Evolutionary conservation across 2,113 vertebrate genomes (phyloP), one percentile per base, ranked within the genome.

Genomic region (Rhinolophus sinicus): DNA sequence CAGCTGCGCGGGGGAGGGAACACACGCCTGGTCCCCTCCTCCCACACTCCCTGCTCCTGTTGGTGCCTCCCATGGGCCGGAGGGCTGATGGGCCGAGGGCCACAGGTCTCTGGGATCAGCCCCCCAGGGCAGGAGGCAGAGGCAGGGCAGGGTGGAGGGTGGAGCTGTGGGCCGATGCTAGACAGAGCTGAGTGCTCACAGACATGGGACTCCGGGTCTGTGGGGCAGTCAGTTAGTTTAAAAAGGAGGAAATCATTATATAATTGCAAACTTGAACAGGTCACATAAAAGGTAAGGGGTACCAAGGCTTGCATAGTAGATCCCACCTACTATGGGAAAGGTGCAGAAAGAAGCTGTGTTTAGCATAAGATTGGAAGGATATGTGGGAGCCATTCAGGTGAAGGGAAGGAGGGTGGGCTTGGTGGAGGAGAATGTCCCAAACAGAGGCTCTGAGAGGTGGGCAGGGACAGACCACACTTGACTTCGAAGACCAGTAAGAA

Each of bases 1-100:
- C 8, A 47, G 58, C 33, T 52, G n/a, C 6, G 10, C 1, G 1
- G 7, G 22, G 10, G 4, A 10, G 7, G 22, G 24, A n/a, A 4
- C 18, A 18, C 47, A 50, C 0, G 1, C 13, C 9, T 5, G 1
- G 15, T 16, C 8, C 52, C 44, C 8, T 0, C 33, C 35, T 76
- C n/a, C 56, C 10, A 11, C 2, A 54, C n/a, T 56, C 15, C 21
- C 8, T 5, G n/a, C 56, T 58, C 33, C 28, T 38, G 3, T 28
- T 0, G 1, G 26, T 11, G 6, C 33, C 35, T 77, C 62, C 56
- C 16, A 3, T 11, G 19, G 28, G 18, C 64, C 40, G 3, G 16
- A 19, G 5, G 15, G 1, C 47, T 16, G 24, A 52, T 52, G 70
- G 15, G 28, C 15, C 6, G 2, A 30, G n/a, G 11, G 1, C 14